Evolutionary conservation across 2,888 invertebrate species (phyloP), one percentile per base, ranked within the genome.

Genomic region (Tethea ocularis): DNA sequence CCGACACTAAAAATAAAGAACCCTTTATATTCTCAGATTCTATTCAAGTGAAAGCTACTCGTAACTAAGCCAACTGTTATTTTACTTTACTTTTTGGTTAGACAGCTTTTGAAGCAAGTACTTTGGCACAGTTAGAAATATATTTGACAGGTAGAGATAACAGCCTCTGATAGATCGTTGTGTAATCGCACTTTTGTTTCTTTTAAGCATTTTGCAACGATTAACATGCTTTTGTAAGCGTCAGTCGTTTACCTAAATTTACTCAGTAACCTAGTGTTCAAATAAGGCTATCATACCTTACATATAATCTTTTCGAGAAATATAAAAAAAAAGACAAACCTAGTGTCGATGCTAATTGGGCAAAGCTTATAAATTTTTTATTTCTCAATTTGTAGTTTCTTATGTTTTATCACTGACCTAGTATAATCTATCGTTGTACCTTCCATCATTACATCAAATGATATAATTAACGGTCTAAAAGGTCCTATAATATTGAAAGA

Each of bases 1-100:
- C 15, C 38, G n/a, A 38, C 33, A 13, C 11, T 33, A 38, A 38
- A n/a, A 41, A 51, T 56, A 51, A 59, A n/a, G 41, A 51, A 58
- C 46, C 52, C 17, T 55, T 46, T 22, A 61, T 62, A 59, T 52
- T 60, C 55, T 54, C 60, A 57, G 62, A 63, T 64, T 61, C 60
- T 51, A 63, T 65, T 74, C 61, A 67, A 78, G 79, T 79, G 80
- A 82, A 82, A 82, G 82, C 72, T 68, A 55, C 56, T 61, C 61
- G 62, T 68, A 64, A 67, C 66, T 52, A 62, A 60, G 61, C 57
- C 56, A 58, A 59, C 61, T 67, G 62, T 61, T 75, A 65, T 65
- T 66, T 71, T n/a, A n/a, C 63, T 72, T 74, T 74, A 73, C 71
- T 69, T 63, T 64, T 62, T 68, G 68, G 68, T 69, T 61, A 59